Evolutionary conservation across 2,888 invertebrate species (phyloP).

Genomic region (Troglohyphantes excavatus): DNA sequence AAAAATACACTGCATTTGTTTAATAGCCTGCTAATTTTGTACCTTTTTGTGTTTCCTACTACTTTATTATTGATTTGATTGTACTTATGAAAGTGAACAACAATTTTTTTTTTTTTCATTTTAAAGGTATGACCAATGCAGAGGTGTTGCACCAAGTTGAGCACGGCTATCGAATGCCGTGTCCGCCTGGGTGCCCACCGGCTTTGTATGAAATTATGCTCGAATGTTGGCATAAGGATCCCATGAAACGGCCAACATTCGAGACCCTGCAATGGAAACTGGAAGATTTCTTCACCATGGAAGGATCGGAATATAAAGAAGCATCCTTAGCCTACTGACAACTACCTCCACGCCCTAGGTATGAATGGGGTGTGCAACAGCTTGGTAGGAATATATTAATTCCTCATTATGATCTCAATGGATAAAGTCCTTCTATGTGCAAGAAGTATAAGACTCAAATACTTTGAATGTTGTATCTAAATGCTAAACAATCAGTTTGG

Average conservation of each 20-base stretch:
- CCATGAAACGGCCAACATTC: constrained; percentile 98
- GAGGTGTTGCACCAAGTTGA: constrained; percentile 99
- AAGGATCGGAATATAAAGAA: constrained; percentile 99
- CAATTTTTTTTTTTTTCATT: neutral
- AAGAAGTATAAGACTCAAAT: neutral
- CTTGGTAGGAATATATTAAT: constrained; percentile 64
- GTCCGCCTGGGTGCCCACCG: constrained; percentile 92
- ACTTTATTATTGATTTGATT: neutral
- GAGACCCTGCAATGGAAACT: constrained; percentile 99
- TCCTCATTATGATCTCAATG: constrained; percentile 78
- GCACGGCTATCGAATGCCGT: constrained; percentile 99
- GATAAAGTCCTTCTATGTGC: constrained; percentile 23
- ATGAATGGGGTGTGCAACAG: constrained; percentile 75
- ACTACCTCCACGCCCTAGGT: constrained; percentile 78
- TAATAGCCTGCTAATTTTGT: too few species aligned
- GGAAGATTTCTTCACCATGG: constrained; percentile 99
- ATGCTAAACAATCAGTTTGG: neutral
- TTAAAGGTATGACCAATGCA: constrained; percentile 94
- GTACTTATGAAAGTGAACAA: too few species aligned
- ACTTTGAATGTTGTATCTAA: constrained; percentile 26
- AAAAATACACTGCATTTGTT: too few species aligned
- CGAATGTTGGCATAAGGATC: constrained; percentile 99
- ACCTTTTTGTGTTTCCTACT: neutral
- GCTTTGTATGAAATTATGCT: constrained; percentile 99
- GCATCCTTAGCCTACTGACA: constrained; percentile 84